These are phyloP conservation scores for Melinaea menophilus DNA, from an alignment of 2,888 invertebrate genomes.

Conservation along the genomic window DNA sequence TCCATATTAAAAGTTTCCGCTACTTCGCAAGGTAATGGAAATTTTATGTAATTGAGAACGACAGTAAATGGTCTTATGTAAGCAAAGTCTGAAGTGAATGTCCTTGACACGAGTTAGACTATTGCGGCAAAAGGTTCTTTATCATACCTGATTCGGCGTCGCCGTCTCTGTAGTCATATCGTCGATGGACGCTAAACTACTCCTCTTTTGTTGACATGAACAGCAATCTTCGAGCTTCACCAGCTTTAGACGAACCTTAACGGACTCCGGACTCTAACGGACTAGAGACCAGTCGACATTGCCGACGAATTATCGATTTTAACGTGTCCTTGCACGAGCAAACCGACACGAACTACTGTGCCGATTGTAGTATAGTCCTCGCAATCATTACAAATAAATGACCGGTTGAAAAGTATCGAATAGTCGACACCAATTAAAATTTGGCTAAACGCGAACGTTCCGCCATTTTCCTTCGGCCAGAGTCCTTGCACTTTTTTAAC, in stretches of 20 bases:
- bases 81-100: slow-evolving; percentile 25
- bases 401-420: slow-evolving; percentile 33
- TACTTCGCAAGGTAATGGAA: not conserved
- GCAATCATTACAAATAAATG: slow-evolving; percentile 39
- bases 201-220: slow-evolving; percentile 69
- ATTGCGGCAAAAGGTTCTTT: slow-evolving; percentile 34
- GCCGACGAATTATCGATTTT: slow-evolving; percentile 56
- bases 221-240: slow-evolving; percentile 58
- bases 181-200: slow-evolving; percentile 60
- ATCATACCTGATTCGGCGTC: slow-evolving; percentile 70
- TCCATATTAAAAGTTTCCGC: too few relatives aligned
- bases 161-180: slow-evolving; percentile 75
- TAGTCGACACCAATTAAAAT: slow-evolving; percentile 41
- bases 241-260: slow-evolving; percentile 49
- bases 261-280: slow-evolving; percentile 33
- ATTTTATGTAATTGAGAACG: slow-evolving; percentile 2
- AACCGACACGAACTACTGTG: slow-evolving; percentile 39
- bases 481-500: slow-evolving; percentile 32
- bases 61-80: slow-evolving; percentile 22
- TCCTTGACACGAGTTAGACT: slow-evolving; percentile 37
- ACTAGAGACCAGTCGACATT: slow-evolving; percentile 42
- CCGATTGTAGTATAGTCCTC: slow-evolving; percentile 46
- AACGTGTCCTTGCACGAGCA: slow-evolving; percentile 47
- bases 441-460: slow-evolving; percentile 44
- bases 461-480: slow-evolving; percentile 62